Evolutionary conservation across 2,888 invertebrate genomes (phyloP), one percentile per base, ranked within the genome.

Genomic region (Mimumesa dahlbomi): DNA sequence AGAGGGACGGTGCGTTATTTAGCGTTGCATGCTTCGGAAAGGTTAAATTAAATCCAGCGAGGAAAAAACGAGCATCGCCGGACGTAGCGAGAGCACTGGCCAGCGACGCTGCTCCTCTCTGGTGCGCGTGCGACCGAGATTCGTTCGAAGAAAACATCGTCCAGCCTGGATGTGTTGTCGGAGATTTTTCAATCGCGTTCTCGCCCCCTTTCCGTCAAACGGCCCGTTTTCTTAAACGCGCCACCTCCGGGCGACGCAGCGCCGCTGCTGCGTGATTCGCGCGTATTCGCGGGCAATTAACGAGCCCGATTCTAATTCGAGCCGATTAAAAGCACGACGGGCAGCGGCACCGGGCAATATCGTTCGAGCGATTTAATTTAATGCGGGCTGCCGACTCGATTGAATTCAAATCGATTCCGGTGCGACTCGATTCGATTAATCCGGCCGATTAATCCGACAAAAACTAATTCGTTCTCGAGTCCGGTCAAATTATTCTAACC

Each of bases 381-480:
- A 82, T 78, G 82, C 82, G 74, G 76, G 73, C 75, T 71, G 81
- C 77, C 81, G 82, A 73, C 76, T 73, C 85, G 85, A 87, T 85
- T 85, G 79, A 85, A 85, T 87, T 83, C 82, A 69, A 82, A 84
- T 84, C 84, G 85, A 85, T 84, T 84, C 84, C 84, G 80, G 70
- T 68, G 63, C 81, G 72, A 80, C 82, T 82, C 81, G 84, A 87
- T 87, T 86, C 82, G 84, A 87, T 87, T 86, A 87, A 88, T 87
- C 83, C 84, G 75, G 75, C 68, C 86, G 86, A 88, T 88, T 87
- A 87, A 87, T 87, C 84, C 85, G 84, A 83, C 84, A 85, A 87
- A 86, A 88, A 87, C 87, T 87, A 88, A 88, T 88, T 87, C 85
- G 82, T 79, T 75, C 73, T 69, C 79, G 81, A 73, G 72, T 64